Conservation (phyloP, 2,888 invertebrate genomes). For the Hedychridium roseum region DNA sequence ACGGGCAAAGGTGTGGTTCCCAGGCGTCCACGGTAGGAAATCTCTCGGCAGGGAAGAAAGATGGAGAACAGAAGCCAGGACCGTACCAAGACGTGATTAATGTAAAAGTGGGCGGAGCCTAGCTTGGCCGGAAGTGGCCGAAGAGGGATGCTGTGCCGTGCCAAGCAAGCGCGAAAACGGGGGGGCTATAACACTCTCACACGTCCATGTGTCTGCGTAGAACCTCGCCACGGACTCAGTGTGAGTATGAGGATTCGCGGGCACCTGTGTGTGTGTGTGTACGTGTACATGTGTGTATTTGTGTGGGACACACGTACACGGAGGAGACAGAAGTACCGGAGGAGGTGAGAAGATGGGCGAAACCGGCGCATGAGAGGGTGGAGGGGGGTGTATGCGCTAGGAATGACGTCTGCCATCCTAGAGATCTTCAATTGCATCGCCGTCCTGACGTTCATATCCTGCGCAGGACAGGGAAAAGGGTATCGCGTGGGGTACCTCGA, state of each 20-base stretch:
- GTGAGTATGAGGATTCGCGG: neutral
- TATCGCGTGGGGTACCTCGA: too few species aligned
- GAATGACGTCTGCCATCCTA: slow-evolving; percentile 34
- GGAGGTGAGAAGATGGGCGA: slow-evolving; percentile 40
- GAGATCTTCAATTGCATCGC: too few species aligned
- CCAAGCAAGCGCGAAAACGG: slow-evolving; percentile 57
- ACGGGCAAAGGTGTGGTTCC: slow-evolving; percentile 60
- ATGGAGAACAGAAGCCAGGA: slow-evolving; percentile 52
- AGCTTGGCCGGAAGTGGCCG: slow-evolving; percentile 59
- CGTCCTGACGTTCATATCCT: too few species aligned
- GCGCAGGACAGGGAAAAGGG: too few species aligned
- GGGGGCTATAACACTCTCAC: slow-evolving; percentile 39
- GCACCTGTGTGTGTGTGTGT: neutral
- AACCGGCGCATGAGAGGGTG: slow-evolving; percentile 1
- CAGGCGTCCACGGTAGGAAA: slow-evolving; percentile 56
- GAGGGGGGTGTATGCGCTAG: slow-evolving; percentile 34
- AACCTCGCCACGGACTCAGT: neutral
- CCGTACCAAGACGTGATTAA: slow-evolving; percentile 63
- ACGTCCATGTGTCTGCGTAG: slow-evolving; percentile 20
- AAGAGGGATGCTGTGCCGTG: slow-evolving; percentile 57
- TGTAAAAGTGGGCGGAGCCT: slow-evolving; percentile 63
- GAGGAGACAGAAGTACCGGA: slow-evolving; percentile 24
- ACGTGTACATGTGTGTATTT: neutral
- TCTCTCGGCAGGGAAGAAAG: slow-evolving; percentile 57
- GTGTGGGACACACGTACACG: slow-evolving; percentile 10